Evolutionary conservation across 2,113 vertebrate genomes (phyloP), one percentile per base, ranked within the genome.

Genomic region (Forbesichthys papilliferus): DNA sequence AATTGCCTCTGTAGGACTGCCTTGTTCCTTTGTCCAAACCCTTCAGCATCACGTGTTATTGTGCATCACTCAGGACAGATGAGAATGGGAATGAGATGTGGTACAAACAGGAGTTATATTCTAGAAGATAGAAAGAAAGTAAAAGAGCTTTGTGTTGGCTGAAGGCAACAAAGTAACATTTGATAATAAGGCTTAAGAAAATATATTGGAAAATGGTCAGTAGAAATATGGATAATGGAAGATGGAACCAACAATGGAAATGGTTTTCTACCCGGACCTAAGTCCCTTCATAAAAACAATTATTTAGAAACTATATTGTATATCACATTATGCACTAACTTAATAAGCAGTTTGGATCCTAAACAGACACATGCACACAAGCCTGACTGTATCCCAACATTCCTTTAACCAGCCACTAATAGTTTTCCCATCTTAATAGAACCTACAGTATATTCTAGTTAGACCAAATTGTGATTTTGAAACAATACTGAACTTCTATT

Each of bases 131-230:
- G 63, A 69, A 49, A 18, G 34, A 62, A 36, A 56, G 62, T 58
- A 60, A 59, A 59, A 63, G 5, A 79, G 68, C 58, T 57, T 34
- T 49, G 42, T 47, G 60, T 27, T 16, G 57, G 75, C 69, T 14
- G 16, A 59, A 64, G 51, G 74, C 13, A 7, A 56, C 64, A 66
- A 13, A 66, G 48, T 69, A 66, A 61, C 71, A 18, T 69, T 14
- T 55, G 65, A 74, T 63, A 61, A 56, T 74, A 79, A 86, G 84
- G 80, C 80, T 69, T 59, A 7, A 66, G 66, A 73, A 52, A 3
- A 68, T 64, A 48, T 20, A 36, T 65, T 55, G 0, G 52, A 5
- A 4, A 20, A 27, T 27, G 27, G 27, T 27, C 27, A 27, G 27
- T 27, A 27, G 27, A 27, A 27, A 27, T 27, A 27, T 27, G 27